These are phyloP conservation scores for Leptinotarsa rubiginosa DNA, from an alignment of 2,888 invertebrate genomes.

Conservation along the genomic window DNA sequence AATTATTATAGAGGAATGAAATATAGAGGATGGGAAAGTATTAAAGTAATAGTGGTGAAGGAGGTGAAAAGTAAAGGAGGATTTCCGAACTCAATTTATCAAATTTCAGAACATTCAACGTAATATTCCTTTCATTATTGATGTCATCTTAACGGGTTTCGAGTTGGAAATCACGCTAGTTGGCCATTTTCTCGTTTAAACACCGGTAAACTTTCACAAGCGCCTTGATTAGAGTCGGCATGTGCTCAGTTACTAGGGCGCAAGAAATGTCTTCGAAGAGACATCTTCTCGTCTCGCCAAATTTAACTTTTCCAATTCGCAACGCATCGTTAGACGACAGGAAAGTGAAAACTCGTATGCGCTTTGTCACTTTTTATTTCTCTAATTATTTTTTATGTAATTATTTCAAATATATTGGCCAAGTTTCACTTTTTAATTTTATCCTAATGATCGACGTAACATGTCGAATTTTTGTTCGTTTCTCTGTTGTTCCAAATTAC, in stretches of 20 bases:
- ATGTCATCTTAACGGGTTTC: slow-evolving; percentile 39
- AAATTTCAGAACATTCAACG: too few relatives aligned
- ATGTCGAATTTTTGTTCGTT: neutral
- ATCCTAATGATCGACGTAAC: slow-evolving; percentile 16
- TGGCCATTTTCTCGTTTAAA: slow-evolving; percentile 51
- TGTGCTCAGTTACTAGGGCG: slow-evolving; percentile 52
- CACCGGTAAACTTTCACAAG: slow-evolving; percentile 51
- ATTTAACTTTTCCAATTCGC: slow-evolving; percentile 52
- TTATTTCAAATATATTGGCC: slow-evolving; percentile 11
- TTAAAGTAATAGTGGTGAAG: too few relatives aligned
- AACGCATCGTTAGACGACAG: slow-evolving; percentile 51
- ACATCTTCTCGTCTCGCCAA: slow-evolving; percentile 53
- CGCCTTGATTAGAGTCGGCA: slow-evolving; percentile 42
- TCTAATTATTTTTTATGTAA: slow-evolving; percentile 38
- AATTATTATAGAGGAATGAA: too few relatives aligned
- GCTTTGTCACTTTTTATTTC: slow-evolving; percentile 58
- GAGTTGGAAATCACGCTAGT: slow-evolving; percentile 41
- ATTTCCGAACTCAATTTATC: too few relatives aligned
- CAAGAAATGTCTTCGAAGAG: slow-evolving; percentile 48
- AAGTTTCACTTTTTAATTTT: slow-evolving; percentile 30
- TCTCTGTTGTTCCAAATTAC: too few relatives aligned
- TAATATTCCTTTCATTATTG: neutral
- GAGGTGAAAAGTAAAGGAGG: too few relatives aligned
- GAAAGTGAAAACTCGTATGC: slow-evolving; percentile 57
- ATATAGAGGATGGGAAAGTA: too few relatives aligned